Evolutionary conservation across 2,113 vertebrate species (phyloP).

Genomic region (Okapia johnstoni): DNA sequence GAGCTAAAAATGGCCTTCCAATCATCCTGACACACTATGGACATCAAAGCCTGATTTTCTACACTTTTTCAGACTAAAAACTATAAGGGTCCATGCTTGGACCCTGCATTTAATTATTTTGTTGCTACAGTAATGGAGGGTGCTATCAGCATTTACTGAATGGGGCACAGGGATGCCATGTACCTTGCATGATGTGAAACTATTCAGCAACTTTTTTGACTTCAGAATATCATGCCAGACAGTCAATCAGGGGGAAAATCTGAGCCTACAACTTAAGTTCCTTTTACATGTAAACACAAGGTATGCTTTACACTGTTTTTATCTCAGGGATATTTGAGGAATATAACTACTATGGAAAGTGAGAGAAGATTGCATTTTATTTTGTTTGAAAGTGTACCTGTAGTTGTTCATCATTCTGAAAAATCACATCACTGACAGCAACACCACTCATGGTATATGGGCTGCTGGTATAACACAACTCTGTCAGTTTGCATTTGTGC

Average conservation of each 20-base stretch:
- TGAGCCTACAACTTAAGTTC: not conserved
- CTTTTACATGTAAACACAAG: not conserved
- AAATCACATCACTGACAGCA: not conserved
- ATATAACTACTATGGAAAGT: not conserved
- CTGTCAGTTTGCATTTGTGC: not conserved
- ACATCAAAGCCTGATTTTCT: not conserved
- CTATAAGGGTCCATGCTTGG: not conserved
- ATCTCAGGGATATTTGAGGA: not conserved
- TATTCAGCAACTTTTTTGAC: not conserved
- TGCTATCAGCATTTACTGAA: not conserved
- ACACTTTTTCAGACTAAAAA: not conserved
- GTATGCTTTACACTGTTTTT: not conserved
- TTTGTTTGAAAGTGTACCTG: not conserved
- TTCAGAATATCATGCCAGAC: not conserved
- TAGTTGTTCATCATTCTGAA: not conserved
- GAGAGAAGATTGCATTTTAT: not conserved
- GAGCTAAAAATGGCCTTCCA: not conserved
- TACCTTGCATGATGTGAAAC: not conserved
- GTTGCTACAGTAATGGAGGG: not conserved
- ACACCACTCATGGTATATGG: not conserved
- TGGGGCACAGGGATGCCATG: not conserved
- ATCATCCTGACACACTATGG: not conserved
- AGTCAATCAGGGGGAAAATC: not conserved
- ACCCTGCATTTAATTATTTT: not conserved
- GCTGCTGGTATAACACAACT: not conserved